Evolutionary conservation across 30 jellyfish, hydroid and myxozoan species (phyloP), one percentile per base, ranked within the genome.

Genomic region (Nemopilema nomurai): DNA sequence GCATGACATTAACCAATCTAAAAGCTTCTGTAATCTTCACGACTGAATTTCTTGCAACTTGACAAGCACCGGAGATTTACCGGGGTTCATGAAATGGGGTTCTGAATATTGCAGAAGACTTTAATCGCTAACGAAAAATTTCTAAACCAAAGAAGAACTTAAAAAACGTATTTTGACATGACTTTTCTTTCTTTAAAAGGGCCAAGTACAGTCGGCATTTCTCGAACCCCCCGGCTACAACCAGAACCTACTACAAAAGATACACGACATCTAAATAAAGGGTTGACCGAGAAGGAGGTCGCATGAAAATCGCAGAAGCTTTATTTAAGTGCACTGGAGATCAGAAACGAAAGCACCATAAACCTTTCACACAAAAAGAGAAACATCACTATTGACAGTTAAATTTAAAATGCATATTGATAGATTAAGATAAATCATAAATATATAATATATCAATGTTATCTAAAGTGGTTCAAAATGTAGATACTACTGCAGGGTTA

Each of bases 181-280:
- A 62, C 20, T 51, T 62, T 24, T 62, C 19, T 83, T 83, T 32
- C 65, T 74, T 74, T 75, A 73, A 71, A 73, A 84, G 93, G 93
- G 84, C 93, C 87, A 84, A 84, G 93, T 84, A 51, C 93, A 84
- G 93, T 75, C 93, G 93, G 49, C 93, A 84, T 30, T 84, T 84
- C 74, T 75, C 93, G 19, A 76, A 69, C 93, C 84, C 93, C 87
- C 87, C 93, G 70, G 77, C 93, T 23, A 84, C 93, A 49, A 84
- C 92, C 67, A 84, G 93, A 74, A 71, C 85, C 68, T 84, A 84
- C 93, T 84, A 84, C 93, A 84, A 84, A 74, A 77, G 87, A 51
- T 84, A 23, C 93, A 84, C 84, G 1, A 84, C 93, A 29, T 57
- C 87, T 49, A 27, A 82, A 51, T 84, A 84, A 32, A 71, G 19